A percentile compares a stretch with the other conserved stretches of the same genome.
Conservation (phyloP, 2,797 vertebrate species). For the Cygnus olor region DNA sequence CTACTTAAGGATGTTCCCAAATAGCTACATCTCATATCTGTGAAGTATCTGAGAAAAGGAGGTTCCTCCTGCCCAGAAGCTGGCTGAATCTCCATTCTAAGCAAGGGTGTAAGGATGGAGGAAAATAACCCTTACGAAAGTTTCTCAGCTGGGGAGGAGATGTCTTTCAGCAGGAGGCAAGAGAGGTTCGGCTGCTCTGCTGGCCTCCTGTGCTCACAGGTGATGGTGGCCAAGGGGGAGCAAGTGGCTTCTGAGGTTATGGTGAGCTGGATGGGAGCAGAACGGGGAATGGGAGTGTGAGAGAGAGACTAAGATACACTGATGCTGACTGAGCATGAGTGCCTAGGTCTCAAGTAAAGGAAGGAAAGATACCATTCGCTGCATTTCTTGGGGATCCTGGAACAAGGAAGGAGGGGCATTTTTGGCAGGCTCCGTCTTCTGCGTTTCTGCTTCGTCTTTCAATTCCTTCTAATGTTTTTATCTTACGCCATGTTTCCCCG, state of each 20-base stretch:
- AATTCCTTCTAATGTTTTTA: background rate
- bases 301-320: background rate
- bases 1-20: background rate
- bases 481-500: background rate
- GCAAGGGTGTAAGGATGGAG: background rate
- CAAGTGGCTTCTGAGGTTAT: background rate
- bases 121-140: background rate
- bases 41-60: background rate
- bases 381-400: background rate
- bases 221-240: background rate
- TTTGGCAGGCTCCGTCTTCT: background rate
- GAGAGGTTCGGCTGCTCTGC: accelerated
- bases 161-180: accelerated
- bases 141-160: background rate
- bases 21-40: background rate
- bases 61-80: background rate
- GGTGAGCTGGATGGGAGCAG: background rate
- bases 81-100: background rate
- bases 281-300: accelerated
- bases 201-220: accelerated
- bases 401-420: accelerated
- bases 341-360: background rate
- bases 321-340: background rate
- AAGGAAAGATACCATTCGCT: background rate
- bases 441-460: background rate